Base-by-base conservation (phyloP, 1,140 invertebrate genomes). In the Musca domestica region DNA sequence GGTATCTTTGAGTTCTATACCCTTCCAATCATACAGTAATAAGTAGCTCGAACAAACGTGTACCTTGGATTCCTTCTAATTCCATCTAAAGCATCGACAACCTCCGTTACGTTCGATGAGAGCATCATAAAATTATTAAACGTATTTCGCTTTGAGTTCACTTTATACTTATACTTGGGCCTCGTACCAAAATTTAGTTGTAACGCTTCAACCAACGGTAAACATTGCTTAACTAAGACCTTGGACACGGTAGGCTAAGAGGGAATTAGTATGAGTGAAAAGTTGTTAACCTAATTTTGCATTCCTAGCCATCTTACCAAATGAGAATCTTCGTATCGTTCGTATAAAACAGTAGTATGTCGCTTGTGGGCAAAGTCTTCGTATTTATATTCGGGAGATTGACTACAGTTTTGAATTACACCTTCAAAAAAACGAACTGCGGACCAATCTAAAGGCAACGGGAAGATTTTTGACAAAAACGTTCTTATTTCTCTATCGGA, bases 401-500 rank as follows among this genome's bases (percentile, higher is more conserved):
- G 9, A 25, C 52, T 56, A 74, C 92, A 94, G 76, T 92, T 91
- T 0, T 84, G 84, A n/a, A 93, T 85, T 0, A 85, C 82, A n/a
- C 84, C 82, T 81, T 92, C 91, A 74, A 93, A 88, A 67, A 87
- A 84, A 23, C 87, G 81, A 61, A 93, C 86, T 54, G 86, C 86
- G 73, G 86, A 85, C 69, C 88, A 89, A 72, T 88, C 89, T 17
- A 94, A 73, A 1, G 92, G 91, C n/a, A 92, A 75, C 4, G 88
- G 86, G 80, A 90, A 88, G 30, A 92, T 80, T 73, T 87, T 82
- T 0, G 91, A 86, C 9, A 92, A 81, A n/a, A 92, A 78, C 0
- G 91, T 93, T 67, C 91, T 84, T 49, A 93, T 90, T 83, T 94
- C 91, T 72, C 91, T 83, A 75, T 93, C 91, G 3, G 92, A 93